Evolutionary conservation across 2,113 vertebrate genomes (phyloP).

Genomic region (Syrmaticus mikado): DNA sequence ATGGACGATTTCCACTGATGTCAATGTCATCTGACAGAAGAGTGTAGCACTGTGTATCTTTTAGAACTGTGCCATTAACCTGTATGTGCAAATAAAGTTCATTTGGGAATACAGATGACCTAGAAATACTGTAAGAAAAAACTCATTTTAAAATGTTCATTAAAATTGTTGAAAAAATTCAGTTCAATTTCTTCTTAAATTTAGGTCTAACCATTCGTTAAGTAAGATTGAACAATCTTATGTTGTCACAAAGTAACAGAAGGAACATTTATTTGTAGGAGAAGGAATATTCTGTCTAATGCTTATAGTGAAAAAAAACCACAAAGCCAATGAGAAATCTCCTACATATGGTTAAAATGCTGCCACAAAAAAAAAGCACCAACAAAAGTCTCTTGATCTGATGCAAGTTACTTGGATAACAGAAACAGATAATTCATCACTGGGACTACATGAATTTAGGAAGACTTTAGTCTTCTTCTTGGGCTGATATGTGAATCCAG

Average conservation of each 20-base stretch:
- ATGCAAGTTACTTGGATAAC: background rate
- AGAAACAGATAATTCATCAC: background rate
- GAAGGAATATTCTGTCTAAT: background rate
- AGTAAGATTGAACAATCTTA: background rate
- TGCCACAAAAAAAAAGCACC: background rate
- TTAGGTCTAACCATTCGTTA: background rate
- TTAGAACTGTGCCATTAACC: background rate
- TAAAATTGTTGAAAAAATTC: background rate
- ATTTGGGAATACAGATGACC: background rate
- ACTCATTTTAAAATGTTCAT: background rate
- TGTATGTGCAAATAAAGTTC: background rate
- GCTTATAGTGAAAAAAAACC: background rate
- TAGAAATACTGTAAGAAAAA: background rate
- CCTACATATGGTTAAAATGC: background rate
- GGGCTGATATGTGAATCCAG: accelerated
- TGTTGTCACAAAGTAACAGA: background rate
- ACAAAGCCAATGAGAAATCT: background rate
- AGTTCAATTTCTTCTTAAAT: background rate
- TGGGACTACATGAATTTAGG: background rate
- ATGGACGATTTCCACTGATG: background rate
- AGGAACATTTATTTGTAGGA: background rate
- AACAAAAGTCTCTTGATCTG: background rate
- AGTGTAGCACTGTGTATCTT: background rate
- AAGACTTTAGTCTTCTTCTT: background rate
- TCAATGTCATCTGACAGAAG: background rate